Evolutionary conservation across 2,113 vertebrate genomes (phyloP), one percentile per base, ranked within the genome.

Genomic region (Oncorhynchus kisutch): DNA sequence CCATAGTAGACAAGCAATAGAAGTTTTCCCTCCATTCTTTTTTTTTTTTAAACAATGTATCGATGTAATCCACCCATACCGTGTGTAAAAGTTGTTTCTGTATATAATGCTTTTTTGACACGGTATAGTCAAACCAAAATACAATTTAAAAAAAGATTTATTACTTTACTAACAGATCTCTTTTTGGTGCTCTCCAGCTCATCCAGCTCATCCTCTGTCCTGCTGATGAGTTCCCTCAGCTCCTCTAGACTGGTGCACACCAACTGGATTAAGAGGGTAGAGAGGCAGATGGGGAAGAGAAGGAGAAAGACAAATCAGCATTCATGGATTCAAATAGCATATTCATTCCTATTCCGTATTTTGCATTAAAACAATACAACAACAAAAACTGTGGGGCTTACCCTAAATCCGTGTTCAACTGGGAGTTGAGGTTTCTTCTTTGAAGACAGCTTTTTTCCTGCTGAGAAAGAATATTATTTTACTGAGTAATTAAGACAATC

Each of bases 201-300:
- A 90, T 95, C 96, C 78, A 99, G 95, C 90, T 99, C 96, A 89
- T 95, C 96, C 86, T 98, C 96, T 81, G 94, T 98, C 94, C 95
- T 97, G 93, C 94, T 95, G 90, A 99, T 99, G 87, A 99, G 95
- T 81, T 94, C 94, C 89, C 97, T 95, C 92, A 99, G 94, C 88
- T 99, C 96, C 84, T 97, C 94, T 88, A 99, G 94, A 95, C 95
- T 98, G 88, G 94, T 96, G 93, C 97, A 99, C 84, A 99, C 96
- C 93, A 99, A 93, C 98, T 99, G 0, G 45, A 69, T 18, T 4
- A 11, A 48, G 18, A 5, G 49, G 1, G 49, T 4, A 54, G 16
- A 54, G 7, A 62, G 39, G 3, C 59, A 62, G 59, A 7, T 45
- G 39, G 39, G 9, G 39, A 45, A 45, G 8, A 12, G 39, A 11